Conservation (phyloP, 2,113 vertebrate genomes). For the Neopipo cinnamomea region DNA sequence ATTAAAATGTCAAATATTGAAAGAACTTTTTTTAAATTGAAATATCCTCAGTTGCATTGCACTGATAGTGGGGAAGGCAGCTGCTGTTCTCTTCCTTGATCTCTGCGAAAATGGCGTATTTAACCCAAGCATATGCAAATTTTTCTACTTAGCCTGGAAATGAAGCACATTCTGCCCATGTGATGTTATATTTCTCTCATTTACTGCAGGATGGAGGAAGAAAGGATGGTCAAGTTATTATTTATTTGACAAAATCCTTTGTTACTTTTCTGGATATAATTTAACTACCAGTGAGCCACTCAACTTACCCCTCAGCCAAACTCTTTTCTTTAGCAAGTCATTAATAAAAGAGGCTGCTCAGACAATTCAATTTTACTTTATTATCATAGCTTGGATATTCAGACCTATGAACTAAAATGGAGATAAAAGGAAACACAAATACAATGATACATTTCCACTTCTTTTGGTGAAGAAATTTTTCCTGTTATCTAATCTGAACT, state of each 20-base stretch:
- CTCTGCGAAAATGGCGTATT: not conserved
- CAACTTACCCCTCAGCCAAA: not conserved
- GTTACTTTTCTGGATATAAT: not conserved
- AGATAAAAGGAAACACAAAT: not conserved
- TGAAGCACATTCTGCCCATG: not conserved
- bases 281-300: constrained; percentile 6
- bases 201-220: not conserved
- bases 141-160: not conserved
- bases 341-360: not conserved
- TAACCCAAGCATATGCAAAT: not conserved
- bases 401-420: not conserved
- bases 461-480: not conserved
- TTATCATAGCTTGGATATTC: not conserved
- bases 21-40: not conserved
- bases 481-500: not conserved
- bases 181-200: not conserved
- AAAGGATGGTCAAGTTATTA: not conserved
- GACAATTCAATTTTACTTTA: not conserved
- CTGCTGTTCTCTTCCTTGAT: not conserved
- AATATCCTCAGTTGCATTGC: not conserved
- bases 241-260: constrained; percentile 21
- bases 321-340: not conserved
- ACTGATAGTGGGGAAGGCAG: not conserved
- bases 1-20: not conserved
- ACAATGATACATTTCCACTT: not conserved